These are phyloP conservation scores for Drosophila greeni DNA, from an alignment of 2,888 invertebrate species.

Conservation along the genomic window DNA sequence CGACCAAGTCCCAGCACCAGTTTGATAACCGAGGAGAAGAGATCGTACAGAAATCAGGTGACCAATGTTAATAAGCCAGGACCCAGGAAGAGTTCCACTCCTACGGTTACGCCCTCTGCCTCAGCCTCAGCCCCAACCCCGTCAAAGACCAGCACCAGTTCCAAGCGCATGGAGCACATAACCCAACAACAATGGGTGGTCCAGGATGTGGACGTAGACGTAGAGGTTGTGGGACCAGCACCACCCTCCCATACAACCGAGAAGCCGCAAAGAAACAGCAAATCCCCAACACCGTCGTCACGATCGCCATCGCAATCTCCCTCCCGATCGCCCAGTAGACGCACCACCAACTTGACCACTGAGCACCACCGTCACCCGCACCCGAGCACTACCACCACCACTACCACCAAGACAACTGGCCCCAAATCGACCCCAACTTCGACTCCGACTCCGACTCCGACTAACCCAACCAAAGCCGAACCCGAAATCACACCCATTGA, in stretches of 20 bases:
- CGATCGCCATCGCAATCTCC: conserved; percentile 29
- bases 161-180: conserved; percentile 53
- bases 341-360: conserved; percentile 46
- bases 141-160: not conserved
- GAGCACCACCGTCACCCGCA: conserved; percentile 67
- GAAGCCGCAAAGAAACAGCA: conserved; percentile 8
- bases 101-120: not conserved
- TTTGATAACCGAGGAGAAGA: conserved; percentile 53
- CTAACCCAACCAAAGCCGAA: conserved; percentile 55
- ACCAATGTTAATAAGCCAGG: conserved; percentile 17
- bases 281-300: conserved; percentile 5
- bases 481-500: conserved; percentile 64
- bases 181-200: conserved; percentile 60
- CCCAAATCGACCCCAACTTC: conserved; percentile 49
- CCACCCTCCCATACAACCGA: conserved; percentile 24
- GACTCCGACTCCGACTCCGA: conserved; percentile 55
- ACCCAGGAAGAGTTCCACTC: conserved; percentile 15
- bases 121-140: not conserved
- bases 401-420: conserved; percentile 25
- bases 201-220: conserved; percentile 54
- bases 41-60: conserved; percentile 42
- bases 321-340: conserved; percentile 45
- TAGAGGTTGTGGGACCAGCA: conserved; percentile 39
- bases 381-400: conserved; percentile 39
- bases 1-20: conserved; percentile 38